These are phyloP conservation scores for Rhabdornis inornatus DNA, from an alignment of 2,113 vertebrate species.

Conservation along the genomic window DNA sequence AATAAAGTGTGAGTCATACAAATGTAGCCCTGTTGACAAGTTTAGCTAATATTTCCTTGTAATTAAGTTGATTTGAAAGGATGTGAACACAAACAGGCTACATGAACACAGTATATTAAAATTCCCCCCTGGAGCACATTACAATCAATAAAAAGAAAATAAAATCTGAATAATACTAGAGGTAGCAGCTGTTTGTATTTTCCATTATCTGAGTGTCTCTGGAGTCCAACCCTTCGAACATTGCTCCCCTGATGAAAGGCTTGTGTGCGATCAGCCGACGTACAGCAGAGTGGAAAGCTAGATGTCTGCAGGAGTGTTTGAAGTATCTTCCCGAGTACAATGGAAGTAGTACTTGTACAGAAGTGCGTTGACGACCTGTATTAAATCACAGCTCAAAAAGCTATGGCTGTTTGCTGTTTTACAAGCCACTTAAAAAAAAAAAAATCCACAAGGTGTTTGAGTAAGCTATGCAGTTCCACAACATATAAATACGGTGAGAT, in stretches of 20 bases:
- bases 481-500: conserved; percentile 77
- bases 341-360: conserved; percentile 38
- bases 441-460: conserved; percentile 59
- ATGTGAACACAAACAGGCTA: conserved; percentile 68
- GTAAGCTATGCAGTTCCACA: conserved; percentile 64
- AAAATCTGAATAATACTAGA: conserved; percentile 87
- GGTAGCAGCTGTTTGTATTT: conserved; percentile 96
- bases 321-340: conserved; percentile 38
- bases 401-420: conserved; percentile 35
- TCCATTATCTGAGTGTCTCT: conserved; percentile 70
- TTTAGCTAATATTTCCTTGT: conserved; percentile 63
- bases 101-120: conserved; percentile 65
- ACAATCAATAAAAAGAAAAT: conserved; percentile 77
- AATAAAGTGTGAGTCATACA: not conserved
- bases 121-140: conserved; percentile 53
- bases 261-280: conserved; percentile 36
- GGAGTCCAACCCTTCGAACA: conserved; percentile 63
- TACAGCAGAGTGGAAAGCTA: conserved; percentile 35
- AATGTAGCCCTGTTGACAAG: conserved; percentile 65
- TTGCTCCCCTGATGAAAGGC: conserved; percentile 64
- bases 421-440: conserved; percentile 44
- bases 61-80: conserved; percentile 58
- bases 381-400: conserved; percentile 48
- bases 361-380: conserved; percentile 41
- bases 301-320: conserved; percentile 39